Evolutionary conservation across 37 sponge, comb jelly and placozoan genomes (phyloP).

Genomic region (Ianthella basta): DNA sequence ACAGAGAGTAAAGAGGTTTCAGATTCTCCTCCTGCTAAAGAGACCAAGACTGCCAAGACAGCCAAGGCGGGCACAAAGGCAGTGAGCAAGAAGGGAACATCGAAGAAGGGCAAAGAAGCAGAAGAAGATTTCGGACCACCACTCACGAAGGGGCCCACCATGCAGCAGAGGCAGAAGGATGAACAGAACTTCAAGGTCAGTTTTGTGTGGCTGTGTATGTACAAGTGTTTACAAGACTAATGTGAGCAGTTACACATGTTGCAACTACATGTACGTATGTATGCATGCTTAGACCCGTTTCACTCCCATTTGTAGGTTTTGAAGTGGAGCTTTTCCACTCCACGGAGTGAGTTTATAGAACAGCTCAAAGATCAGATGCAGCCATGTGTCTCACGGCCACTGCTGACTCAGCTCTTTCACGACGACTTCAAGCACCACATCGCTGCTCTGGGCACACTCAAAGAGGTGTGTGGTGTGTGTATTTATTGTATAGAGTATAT

Average conservation of each 20-base stretch:
- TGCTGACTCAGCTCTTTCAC: conserved; percentile 82
- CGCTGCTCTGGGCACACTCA: conserved; percentile 67
- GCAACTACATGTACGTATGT: neutral
- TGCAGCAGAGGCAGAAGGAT: conserved; percentile 68
- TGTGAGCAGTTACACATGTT: too few relatives aligned
- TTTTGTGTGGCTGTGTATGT: too few relatives aligned
- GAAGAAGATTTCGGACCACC: conserved; percentile 36
- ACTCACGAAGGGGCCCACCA: conserved; percentile 47
- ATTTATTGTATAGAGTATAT: too few relatives aligned
- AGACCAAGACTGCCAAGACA: neutral
- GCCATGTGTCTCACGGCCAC: conserved; percentile 60
- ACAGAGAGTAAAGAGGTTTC: conserved; percentile 6
- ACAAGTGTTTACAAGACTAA: too few relatives aligned
- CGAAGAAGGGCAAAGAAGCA: neutral
- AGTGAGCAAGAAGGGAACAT: too few relatives aligned
- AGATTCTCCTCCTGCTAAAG: neutral
- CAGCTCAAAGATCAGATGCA: conserved; percentile 91
- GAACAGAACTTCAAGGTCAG: conserved; percentile 73
- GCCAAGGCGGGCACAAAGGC: too few relatives aligned
- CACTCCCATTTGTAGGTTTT: conserved; percentile 51
- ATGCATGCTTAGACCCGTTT: neutral
- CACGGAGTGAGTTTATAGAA: conserved; percentile 84
- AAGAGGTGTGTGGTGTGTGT: conserved; percentile 36
- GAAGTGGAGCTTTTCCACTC: conserved; percentile 86
- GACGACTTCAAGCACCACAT: conserved; percentile 90